phyloP scores from a whole-genome alignment of 2,888 invertebrate species.

The Antheraea yamamai region DNA sequence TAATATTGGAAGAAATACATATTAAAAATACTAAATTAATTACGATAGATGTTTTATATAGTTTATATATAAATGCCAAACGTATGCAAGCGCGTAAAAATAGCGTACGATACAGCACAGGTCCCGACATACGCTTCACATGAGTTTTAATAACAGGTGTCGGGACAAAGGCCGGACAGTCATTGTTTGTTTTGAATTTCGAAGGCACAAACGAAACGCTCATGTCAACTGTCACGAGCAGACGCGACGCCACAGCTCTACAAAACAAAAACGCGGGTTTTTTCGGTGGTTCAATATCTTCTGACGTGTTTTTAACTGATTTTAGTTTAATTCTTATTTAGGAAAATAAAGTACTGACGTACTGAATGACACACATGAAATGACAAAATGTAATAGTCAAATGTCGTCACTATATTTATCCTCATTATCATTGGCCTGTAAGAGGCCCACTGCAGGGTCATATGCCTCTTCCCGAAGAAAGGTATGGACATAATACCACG shows the following conservation, averaged over 20 bases:
- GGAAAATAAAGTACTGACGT: not conserved
- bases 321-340: not conserved
- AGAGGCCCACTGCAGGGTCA: no score
- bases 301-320: not conserved
- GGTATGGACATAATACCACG: no score
- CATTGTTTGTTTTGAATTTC: conserved; percentile 46
- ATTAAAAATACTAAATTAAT: not conserved
- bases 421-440: no score
- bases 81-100: conserved; percentile 7
- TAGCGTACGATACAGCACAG: conserved; percentile 8
- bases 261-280: not conserved
- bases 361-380: not conserved
- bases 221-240: conserved; percentile 41
- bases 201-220: conserved; percentile 47
- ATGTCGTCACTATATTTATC: not conserved
- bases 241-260: conserved; percentile 30
- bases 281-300: not conserved
- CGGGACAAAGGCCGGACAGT: conserved; percentile 53
- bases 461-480: no score
- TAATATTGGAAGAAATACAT: no score
- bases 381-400: not conserved
- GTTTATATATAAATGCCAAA: not conserved
- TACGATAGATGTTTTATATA: not conserved
- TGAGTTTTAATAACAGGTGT: conserved; percentile 67
- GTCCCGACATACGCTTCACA: conserved; percentile 32